These are phyloP conservation scores for Hybos culiciformis DNA, from an alignment of 2,888 invertebrate genomes.

Conservation along the genomic window DNA sequence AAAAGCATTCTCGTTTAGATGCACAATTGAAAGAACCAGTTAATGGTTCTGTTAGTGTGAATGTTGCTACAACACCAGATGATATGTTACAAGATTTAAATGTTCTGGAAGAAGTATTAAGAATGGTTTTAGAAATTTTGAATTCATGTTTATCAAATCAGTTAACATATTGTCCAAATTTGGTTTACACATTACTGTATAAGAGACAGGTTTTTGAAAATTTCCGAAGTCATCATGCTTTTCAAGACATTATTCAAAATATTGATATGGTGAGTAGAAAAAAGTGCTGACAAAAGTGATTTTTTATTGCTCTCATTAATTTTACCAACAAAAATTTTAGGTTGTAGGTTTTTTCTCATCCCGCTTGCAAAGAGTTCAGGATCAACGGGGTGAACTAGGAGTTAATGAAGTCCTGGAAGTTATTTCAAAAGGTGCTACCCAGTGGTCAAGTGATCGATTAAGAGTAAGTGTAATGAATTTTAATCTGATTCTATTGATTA, in stretches of 20 bases:
- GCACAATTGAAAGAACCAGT: slow-evolving; percentile 42
- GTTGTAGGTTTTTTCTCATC: slow-evolving; percentile 51
- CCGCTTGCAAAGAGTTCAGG: slow-evolving; percentile 46
- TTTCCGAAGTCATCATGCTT: slow-evolving; percentile 75
- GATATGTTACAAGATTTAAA: slow-evolving; percentile 67
- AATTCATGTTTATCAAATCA: slow-evolving; percentile 89
- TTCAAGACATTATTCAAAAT: slow-evolving; percentile 88
- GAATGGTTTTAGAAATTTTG: slow-evolving; percentile 94
- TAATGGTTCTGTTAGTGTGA: slow-evolving; percentile 29
- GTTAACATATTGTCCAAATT: slow-evolving; percentile 73
- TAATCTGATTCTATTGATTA: not conserved
- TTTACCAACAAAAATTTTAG: slow-evolving; percentile 26
- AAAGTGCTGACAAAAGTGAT: not conserved
- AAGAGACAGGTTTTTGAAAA: slow-evolving; percentile 79
- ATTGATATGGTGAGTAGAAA: slow-evolving; percentile 65
- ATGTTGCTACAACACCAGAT: slow-evolving; percentile 29
- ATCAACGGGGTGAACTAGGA: slow-evolving; percentile 57
- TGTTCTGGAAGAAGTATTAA: slow-evolving; percentile 87
- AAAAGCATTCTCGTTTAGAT: slow-evolving; percentile 60
- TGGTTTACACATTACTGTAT: slow-evolving; percentile 91
- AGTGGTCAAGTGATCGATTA: slow-evolving; percentile 88
- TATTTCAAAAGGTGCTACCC: slow-evolving; percentile 80
- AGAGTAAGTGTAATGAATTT: slow-evolving; percentile 46
- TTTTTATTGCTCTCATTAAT: not conserved
- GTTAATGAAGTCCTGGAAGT: slow-evolving; percentile 76